Percentiles rank a stretch among this genome's conserved stretches.
These are phyloP conservation scores for Odontamblyopus rebecca DNA, from an alignment of 2,797 vertebrate species.

Conservation along the genomic window DNA sequence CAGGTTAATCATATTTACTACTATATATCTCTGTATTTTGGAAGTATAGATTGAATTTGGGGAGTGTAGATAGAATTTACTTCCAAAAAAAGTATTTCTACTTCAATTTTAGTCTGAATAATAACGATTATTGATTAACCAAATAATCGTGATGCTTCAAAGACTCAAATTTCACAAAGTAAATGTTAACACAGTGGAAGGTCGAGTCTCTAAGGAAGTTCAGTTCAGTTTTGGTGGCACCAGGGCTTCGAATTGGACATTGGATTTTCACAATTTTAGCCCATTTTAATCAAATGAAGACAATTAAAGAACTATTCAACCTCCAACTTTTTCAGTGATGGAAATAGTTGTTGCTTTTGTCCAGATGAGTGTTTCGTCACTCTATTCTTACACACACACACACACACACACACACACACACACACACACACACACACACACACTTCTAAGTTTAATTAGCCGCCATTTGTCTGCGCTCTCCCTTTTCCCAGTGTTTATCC, in stretches of 20 bases:
- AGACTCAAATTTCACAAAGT: neutral
- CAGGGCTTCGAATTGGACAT: neutral
- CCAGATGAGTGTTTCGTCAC: conserved; percentile 56
- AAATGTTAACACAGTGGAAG: neutral
- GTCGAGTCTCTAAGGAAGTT: neutral
- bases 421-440: conserved; percentile 21
- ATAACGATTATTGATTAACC: neutral
- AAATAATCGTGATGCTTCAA: neutral
- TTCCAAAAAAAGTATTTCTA: neutral
- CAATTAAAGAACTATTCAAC: conserved; percentile 54
- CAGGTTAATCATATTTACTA: too few species aligned
- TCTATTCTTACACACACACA: conserved; percentile 41
- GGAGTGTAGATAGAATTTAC: too few species aligned
- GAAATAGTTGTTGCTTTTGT: conserved; percentile 59
- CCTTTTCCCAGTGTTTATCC: conserved; percentile 88
- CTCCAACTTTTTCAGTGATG: conserved; percentile 37
- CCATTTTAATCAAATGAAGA: conserved; percentile 45
- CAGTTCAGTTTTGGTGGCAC: neutral
- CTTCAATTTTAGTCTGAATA: neutral
- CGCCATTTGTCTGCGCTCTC: conserved; percentile 89
- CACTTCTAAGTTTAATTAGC: conserved; percentile 85
- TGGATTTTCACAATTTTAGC: neutral
- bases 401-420: conserved; percentile 16
- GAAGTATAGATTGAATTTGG: too few species aligned
- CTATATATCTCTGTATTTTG: too few species aligned